A percentile compares a stretch with the other conserved stretches of the same genome.
phyloP scores from a whole-genome alignment of 2,113 vertebrate genomes.

The Burhinus bistriatus region DNA sequence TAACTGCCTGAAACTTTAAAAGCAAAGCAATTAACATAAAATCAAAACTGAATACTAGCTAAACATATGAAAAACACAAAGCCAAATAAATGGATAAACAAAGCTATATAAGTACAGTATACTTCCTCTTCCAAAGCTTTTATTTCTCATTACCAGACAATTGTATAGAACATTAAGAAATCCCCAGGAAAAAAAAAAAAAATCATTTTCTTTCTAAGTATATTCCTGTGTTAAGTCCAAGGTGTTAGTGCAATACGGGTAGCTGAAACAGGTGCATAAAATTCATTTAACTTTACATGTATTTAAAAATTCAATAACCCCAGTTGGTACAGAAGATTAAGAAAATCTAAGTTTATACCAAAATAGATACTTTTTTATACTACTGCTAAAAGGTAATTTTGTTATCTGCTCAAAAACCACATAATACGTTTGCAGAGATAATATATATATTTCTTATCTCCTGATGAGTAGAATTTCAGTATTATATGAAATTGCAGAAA shows the following conservation, averaged over 20 bases:
- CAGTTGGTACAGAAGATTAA: not conserved
- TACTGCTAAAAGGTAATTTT: not conserved
- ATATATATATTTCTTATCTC: not conserved
- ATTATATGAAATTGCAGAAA: not conserved
- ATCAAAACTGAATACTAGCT: not conserved
- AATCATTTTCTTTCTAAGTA: not conserved
- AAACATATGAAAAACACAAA: not conserved
- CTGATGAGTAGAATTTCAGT: not conserved
- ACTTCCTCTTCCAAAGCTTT: not conserved
- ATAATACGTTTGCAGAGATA: not conserved
- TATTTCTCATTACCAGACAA: not conserved
- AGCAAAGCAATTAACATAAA: slow-evolving; percentile 26
- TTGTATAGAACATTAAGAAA: not conserved
- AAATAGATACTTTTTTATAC: not conserved
- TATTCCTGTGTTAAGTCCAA: not conserved
- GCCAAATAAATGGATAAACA: not conserved
- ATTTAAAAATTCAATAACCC: not conserved
- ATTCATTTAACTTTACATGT: not conserved
- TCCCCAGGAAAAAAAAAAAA: not conserved
- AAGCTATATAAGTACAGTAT: not conserved
- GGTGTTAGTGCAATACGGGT: not conserved
- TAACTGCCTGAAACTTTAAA: slow-evolving; percentile 14
- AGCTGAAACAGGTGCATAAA: not conserved
- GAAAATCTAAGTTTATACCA: not conserved
- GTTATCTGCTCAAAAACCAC: not conserved